Percentiles rank a stretch among this genome's conserved stretches.
Evolutionary conservation across 2,113 vertebrate genomes (phyloP).

Genomic region (Salvelinus fontinalis): DNA sequence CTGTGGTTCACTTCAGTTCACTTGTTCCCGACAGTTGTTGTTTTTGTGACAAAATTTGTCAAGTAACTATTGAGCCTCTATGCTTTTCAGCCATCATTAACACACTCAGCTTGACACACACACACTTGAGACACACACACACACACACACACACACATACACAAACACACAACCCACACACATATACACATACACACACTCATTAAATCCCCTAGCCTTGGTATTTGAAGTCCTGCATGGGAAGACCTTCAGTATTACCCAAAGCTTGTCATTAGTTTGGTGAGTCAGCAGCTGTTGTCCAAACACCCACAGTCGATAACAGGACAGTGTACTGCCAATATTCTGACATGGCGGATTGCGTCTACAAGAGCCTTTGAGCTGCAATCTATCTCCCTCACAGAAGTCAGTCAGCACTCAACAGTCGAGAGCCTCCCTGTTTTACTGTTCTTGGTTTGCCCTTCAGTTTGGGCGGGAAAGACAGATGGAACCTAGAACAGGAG

Average conservation of each 20-base stretch:
- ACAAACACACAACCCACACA: too few species aligned
- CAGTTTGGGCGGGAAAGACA: neutral
- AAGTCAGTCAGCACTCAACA: neutral
- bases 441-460: neutral
- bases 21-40: slow-evolving; percentile 9
- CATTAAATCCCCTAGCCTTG: slow-evolving; percentile 9
- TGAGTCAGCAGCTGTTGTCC: slow-evolving; percentile 48
- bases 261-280: slow-evolving; percentile 39
- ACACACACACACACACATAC: too few species aligned
- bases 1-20: slow-evolving; percentile 12
- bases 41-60: slow-evolving; percentile 9
- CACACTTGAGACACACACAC: neutral
- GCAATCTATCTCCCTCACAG: slow-evolving; percentile 4
- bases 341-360: slow-evolving; percentile 17
- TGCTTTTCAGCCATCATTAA: slow-evolving; percentile 42
- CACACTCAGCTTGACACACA: neutral
- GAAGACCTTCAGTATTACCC: slow-evolving; percentile 27
- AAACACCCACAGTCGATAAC: slow-evolving; percentile 19
- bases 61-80: slow-evolving; percentile 17
- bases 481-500: neutral
- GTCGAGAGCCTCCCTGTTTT: neutral
- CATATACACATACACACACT: neutral
- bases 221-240: slow-evolving; percentile 35
- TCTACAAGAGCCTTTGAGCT: slow-evolving; percentile 13
- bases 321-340: slow-evolving; percentile 10